Conservation (phyloP, 1,140 invertebrate species). For the Dryas iulia region DNA sequence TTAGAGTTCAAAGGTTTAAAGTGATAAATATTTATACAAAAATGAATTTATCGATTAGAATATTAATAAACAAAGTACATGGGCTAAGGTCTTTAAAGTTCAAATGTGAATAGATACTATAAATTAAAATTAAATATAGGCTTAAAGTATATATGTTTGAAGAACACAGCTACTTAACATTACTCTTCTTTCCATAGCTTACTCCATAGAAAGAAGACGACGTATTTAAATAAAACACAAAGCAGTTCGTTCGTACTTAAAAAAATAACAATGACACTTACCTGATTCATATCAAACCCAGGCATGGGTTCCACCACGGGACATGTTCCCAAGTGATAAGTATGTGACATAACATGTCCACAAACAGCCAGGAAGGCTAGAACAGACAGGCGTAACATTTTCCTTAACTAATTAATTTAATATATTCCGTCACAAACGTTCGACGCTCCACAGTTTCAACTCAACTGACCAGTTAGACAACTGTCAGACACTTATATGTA, state of each 20-base stretch:
- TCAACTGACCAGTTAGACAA: constrained; percentile 31
- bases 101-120: background rate
- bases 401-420: constrained; percentile 10
- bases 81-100: background rate
- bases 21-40: too few relatives aligned
- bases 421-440: background rate
- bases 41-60: too few relatives aligned
- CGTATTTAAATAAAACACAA: background rate
- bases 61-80: too few relatives aligned
- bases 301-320: constrained; percentile 85
- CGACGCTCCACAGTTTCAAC: background rate
- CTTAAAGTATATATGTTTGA: too few relatives aligned
- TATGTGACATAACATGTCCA: constrained; percentile 75
- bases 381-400: constrained; percentile 45
- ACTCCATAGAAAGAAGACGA: too few relatives aligned
- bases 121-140: too few relatives aligned
- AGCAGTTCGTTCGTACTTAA: background rate
- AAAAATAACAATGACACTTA: constrained; percentile 58
- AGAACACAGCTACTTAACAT: too few relatives aligned
- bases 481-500: constrained; percentile 29
- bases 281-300: constrained; percentile 86
- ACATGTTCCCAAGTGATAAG: constrained; percentile 88
- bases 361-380: constrained; percentile 48
- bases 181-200: too few relatives aligned
- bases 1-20: too few relatives aligned